Evolutionary conservation across 30 jellyfish, hydroid and myxozoan species (phyloP), one percentile per base, ranked within the genome.

Genomic region (Turritopsis dohrnii): DNA sequence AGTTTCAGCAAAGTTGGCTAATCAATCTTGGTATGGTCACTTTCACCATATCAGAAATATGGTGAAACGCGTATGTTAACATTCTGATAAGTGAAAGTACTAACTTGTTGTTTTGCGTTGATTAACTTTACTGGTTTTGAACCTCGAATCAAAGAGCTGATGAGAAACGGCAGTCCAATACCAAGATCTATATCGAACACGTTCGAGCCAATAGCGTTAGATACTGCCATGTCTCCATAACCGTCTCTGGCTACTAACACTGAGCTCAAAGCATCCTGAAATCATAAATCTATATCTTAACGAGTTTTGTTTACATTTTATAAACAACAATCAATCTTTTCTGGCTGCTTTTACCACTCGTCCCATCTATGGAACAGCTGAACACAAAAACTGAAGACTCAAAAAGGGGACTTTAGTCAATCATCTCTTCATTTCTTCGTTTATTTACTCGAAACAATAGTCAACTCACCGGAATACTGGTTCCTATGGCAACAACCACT

Each of bases 151-250:
- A 93, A 90, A 29, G 85, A 88, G 79, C 96, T 93, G 75, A 93
- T 93, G 69, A 88, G 94, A 76, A 93, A 93, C 7, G 98, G 98
- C 24, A 93, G 82, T 13, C 98, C 98, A 28, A 93, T 83, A 19
- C 98, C 98, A 53, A 93, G 77, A 54, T 93, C 96, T 66, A 93
- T 88, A 73, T 93, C 98, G 76, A 93, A 93, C 8, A 93, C 96
- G 54, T 93, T 93, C 9, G 98, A 93, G 0, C 98, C 98, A 65
- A 93, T 93, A 9, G 98, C 98, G 72, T 93, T 93, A 7, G 98
- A 93, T 26, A 93, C 98, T 18, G 98, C 98, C 98, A 93, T 93
- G 83, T 93, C 98, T 30, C 98, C 98, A 75, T 80, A 93, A 13
- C 98, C 98, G 80, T 93, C 98, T 20, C 98, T 89, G 23, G 98